Conservation (phyloP, 2,888 invertebrate genomes). For the Mesorhabditis belari region DNA sequence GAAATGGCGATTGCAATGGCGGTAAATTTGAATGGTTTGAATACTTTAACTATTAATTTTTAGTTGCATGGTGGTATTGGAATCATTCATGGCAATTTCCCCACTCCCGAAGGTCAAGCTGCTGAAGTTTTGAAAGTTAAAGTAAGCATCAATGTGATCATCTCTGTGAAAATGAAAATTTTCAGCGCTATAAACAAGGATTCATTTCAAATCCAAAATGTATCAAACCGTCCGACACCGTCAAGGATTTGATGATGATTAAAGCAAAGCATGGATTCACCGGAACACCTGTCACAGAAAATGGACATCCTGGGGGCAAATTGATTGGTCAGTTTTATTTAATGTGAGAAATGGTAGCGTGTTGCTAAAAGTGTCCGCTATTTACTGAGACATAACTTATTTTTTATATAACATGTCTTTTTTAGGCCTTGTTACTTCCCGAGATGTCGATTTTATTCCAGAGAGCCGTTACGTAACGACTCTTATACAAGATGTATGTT, state of each 20-base stretch:
- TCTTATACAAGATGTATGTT: slow-evolving; percentile 26
- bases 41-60: no score
- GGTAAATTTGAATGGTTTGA: no score
- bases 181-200: slow-evolving; percentile 88
- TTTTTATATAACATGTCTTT: not conserved
- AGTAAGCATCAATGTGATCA: slow-evolving; percentile 5
- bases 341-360: no score
- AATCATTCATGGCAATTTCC: slow-evolving; percentile 51
- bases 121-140: slow-evolving; percentile 35
- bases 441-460: slow-evolving; percentile 88
- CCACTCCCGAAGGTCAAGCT: slow-evolving; percentile 41
- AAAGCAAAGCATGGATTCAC: slow-evolving; percentile 65
- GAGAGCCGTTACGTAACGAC: slow-evolving; percentile 54
- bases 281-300: slow-evolving; percentile 90
- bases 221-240: slow-evolving; percentile 78
- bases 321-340: slow-evolving; percentile 71
- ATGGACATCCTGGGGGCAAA: slow-evolving; percentile 84
- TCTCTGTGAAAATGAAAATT: slow-evolving; percentile 6
- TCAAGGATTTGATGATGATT: slow-evolving; percentile 79
- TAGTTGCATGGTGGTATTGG: slow-evolving; percentile 51
- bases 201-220: slow-evolving; percentile 95
- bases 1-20: slow-evolving; percentile 99
- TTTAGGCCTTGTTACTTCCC: slow-evolving; percentile 77
- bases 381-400: no score
- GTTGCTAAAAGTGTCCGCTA: no score